Percentiles rank a stretch among this genome's conserved stretches.
Evolutionary conservation across 2,888 invertebrate genomes (phyloP).

Genomic region (Caenorhabditis sp.): DNA sequence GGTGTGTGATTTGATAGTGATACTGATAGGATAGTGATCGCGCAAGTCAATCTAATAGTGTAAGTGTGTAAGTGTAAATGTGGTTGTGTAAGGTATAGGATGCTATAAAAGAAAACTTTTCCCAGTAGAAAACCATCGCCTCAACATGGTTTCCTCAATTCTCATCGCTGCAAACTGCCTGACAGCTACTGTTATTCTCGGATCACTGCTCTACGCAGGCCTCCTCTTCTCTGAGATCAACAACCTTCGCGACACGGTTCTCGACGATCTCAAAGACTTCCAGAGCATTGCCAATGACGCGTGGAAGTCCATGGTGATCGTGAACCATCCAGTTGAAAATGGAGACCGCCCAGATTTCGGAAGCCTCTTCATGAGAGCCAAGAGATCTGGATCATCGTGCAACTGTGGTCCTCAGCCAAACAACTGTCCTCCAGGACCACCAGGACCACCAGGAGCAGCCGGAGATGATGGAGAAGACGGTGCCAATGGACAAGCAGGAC

Average conservation of each 20-base stretch:
- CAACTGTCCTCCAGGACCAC: conserved; percentile 59
- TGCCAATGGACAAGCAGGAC: conserved; percentile 46
- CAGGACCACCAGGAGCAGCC: conserved; percentile 61
- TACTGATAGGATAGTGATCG: conserved; percentile 7
- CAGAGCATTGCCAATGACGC: conserved; percentile 43
- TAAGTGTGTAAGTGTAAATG: neutral
- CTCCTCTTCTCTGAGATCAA: conserved; percentile 48
- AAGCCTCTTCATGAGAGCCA: conserved; percentile 34
- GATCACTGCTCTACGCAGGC: conserved; percentile 42
- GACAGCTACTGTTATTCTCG: conserved; percentile 25
- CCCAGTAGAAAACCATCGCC: neutral
- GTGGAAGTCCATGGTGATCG: conserved; percentile 43
- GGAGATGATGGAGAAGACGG: conserved; percentile 57
- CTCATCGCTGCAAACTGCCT: conserved; percentile 30
- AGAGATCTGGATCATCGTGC: conserved; percentile 31
- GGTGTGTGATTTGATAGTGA: no score
- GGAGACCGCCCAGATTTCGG: conserved; percentile 49
- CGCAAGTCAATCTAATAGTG: neutral
- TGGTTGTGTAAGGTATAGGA: no score
- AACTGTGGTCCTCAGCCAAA: conserved; percentile 60
- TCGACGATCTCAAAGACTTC: conserved; percentile 27
- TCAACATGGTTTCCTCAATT: conserved; percentile 11
- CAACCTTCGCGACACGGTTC: conserved; percentile 23
- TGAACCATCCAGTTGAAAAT: conserved; percentile 34
- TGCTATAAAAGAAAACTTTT: no score